Evolutionary conservation across 2,797 vertebrate genomes (phyloP).

Genomic region (Chiroxiphia lanceolata): DNA sequence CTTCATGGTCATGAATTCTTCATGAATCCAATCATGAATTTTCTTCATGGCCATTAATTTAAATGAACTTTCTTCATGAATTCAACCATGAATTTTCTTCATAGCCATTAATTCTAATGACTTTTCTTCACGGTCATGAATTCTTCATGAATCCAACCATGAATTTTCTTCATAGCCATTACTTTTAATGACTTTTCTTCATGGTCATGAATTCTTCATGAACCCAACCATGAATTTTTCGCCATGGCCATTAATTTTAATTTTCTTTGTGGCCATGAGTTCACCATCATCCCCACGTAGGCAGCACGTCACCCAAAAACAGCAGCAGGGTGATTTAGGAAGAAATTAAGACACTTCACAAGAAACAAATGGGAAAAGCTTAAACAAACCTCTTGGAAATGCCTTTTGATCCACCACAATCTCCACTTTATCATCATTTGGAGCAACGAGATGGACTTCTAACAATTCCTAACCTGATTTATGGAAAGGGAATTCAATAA

Average conservation of each 20-base stretch:
- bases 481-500: not conserved
- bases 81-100: not conserved
- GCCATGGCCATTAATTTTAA: not conserved
- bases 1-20: not conserved
- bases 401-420: not conserved
- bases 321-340: not conserved
- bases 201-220: not conserved
- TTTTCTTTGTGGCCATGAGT: not conserved
- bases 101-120: not conserved
- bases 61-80: not conserved
- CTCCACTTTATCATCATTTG: not conserved
- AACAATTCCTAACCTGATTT: slow-evolving; percentile 27
- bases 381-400: not conserved
- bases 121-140: not conserved
- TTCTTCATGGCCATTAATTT: not conserved
- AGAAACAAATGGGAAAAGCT: not conserved
- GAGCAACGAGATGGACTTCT: not conserved
- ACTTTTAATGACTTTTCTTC: not conserved
- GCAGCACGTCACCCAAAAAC: not conserved
- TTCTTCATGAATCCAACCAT: not conserved
- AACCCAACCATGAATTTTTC: not conserved
- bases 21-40: not conserved
- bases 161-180: not conserved
- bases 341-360: not conserved
- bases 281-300: fast-evolving